A percentile compares a stretch with the other conserved stretches of the same genome.
These are phyloP conservation scores for Zaprionus davidi DNA, from an alignment of 1,140 invertebrate genomes.

Conservation along the genomic window DNA sequence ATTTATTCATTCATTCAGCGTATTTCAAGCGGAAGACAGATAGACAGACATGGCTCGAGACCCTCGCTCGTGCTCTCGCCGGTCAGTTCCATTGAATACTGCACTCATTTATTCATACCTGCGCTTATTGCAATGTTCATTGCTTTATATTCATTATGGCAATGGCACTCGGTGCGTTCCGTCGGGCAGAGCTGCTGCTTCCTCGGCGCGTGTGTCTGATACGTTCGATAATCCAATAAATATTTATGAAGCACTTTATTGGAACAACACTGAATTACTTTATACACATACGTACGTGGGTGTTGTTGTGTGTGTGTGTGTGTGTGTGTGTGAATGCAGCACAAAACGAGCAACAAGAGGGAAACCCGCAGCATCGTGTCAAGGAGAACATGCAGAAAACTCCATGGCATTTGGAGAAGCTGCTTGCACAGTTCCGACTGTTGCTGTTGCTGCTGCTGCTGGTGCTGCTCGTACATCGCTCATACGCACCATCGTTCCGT, in stretches of 20 bases:
- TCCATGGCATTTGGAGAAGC: slow-evolving; percentile 53
- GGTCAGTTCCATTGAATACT: slow-evolving; percentile 47
- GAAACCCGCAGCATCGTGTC: slow-evolving; percentile 23
- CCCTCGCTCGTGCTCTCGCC: neutral
- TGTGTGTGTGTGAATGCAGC: slow-evolving; percentile 33
- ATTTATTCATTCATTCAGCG: neutral
- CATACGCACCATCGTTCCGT: slow-evolving; percentile 63
- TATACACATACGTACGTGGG: slow-evolving; percentile 54
- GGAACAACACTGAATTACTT: slow-evolving; percentile 83
- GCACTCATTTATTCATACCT: slow-evolving; percentile 79
- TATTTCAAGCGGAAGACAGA: neutral
- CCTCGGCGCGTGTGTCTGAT: slow-evolving; percentile 53
- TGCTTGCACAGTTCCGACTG: slow-evolving; percentile 13
- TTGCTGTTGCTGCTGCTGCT: slow-evolving; percentile 4
- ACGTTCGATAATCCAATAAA: slow-evolving; percentile 82
- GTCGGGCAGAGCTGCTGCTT: neutral
- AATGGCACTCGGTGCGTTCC: slow-evolving; percentile 70
- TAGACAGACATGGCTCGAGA: neutral
- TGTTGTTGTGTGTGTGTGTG: slow-evolving; percentile 22
- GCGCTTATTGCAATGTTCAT: slow-evolving; percentile 82
- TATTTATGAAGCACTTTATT: slow-evolving; percentile 83
- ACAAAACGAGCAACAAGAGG: slow-evolving; percentile 10
- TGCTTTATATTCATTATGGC: slow-evolving; percentile 80
- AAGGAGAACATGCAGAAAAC: slow-evolving; percentile 35
- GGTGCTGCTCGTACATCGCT: slow-evolving; percentile 45